phyloP scores from a whole-genome alignment of 2,113 vertebrate species.

The Paradoxurus hermaphroditus region DNA sequence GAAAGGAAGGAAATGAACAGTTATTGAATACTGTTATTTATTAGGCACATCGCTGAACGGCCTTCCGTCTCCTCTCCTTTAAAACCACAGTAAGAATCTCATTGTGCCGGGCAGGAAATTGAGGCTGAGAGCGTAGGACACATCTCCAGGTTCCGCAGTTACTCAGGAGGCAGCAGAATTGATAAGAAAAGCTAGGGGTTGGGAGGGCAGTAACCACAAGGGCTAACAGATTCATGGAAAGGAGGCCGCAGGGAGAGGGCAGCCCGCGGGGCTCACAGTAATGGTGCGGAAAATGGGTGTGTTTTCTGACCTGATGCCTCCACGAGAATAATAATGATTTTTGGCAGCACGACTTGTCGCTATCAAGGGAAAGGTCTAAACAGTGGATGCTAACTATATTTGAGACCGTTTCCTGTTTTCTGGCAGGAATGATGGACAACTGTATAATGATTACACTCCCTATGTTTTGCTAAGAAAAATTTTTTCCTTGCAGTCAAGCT shows the following conservation, averaged over 20 bases:
- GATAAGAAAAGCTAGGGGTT: not conserved
- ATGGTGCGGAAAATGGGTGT: not conserved
- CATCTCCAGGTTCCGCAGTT: not conserved
- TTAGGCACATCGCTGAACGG: not conserved
- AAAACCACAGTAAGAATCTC: not conserved
- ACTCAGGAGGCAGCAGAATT: not conserved
- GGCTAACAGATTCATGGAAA: not conserved
- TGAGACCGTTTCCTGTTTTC: not conserved
- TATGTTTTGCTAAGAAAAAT: not conserved
- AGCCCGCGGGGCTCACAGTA: accelerated
- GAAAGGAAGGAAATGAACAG: not conserved
- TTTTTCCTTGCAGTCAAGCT: not conserved
- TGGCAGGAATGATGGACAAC: not conserved
- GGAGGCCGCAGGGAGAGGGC: not conserved
- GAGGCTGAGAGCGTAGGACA: not conserved
- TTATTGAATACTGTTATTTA: not conserved
- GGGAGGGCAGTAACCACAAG: not conserved
- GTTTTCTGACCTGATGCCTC: not conserved
- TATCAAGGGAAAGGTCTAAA: not conserved
- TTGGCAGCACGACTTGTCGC: not conserved
- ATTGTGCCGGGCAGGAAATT: not conserved
- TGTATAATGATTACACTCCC: not conserved
- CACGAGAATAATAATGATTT: not conserved
- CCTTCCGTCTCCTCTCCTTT: not conserved
- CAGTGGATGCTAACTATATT: not conserved